These are phyloP conservation scores for Theodoxus fluviatilis DNA, from an alignment of 2,888 invertebrate species.

Conservation along the genomic window DNA sequence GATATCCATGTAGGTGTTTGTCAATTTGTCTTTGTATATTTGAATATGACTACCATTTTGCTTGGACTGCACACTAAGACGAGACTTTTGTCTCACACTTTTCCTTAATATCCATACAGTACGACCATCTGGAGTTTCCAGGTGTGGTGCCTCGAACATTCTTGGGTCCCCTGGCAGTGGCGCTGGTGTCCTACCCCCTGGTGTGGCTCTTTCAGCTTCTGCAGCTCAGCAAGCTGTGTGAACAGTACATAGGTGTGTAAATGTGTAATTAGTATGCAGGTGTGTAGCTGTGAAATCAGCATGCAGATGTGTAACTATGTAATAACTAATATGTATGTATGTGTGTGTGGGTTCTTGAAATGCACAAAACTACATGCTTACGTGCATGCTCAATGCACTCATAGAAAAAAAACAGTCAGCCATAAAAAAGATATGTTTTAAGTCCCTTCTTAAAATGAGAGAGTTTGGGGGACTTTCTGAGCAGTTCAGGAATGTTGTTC, in stretches of 20 bases:
- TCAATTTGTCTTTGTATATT: neutral
- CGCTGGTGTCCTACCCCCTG: constrained; percentile 80
- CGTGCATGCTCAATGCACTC: too few species aligned
- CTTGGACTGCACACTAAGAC: too few species aligned
- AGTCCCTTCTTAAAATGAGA: too few species aligned
- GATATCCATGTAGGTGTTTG: neutral
- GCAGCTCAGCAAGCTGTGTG: constrained; percentile 82
- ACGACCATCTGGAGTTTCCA: constrained; percentile 96
- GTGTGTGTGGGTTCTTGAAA: neutral
- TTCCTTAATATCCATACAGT: constrained; percentile 80
- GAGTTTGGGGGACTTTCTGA: too few species aligned
- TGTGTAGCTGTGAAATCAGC: neutral
- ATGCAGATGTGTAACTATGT: neutral
- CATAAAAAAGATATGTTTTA: too few species aligned
- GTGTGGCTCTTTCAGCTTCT: constrained; percentile 55
- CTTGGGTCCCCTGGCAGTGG: constrained; percentile 85
- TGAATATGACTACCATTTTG: neutral
- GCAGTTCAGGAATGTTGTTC: too few species aligned
- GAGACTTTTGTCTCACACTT: too few species aligned
- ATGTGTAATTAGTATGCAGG: neutral
- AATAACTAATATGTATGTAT: neutral
- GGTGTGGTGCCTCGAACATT: constrained; percentile 97
- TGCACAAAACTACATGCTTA: too few species aligned
- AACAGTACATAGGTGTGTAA: constrained; percentile 74
- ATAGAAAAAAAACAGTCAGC: too few species aligned